phyloP scores from a whole-genome alignment of 1,140 invertebrate genomes.

The Anagrus nilaparvatae region DNA sequence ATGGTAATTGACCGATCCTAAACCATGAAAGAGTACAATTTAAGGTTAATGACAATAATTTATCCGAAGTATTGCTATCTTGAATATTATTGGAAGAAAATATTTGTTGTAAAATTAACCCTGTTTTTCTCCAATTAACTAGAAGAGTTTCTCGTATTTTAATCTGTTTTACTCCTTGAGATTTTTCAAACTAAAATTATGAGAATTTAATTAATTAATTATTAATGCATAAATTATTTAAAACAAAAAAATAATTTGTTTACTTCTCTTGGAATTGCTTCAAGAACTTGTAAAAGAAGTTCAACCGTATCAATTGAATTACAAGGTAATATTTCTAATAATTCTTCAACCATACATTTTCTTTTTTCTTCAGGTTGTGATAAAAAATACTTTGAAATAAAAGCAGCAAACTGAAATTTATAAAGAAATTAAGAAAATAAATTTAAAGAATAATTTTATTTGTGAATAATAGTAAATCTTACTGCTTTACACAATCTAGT shows the following conservation, averaged over 20 bases:
- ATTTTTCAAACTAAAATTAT: slow-evolving; percentile 30
- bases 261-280: slow-evolving; percentile 75
- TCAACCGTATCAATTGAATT: slow-evolving; percentile 24
- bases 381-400: slow-evolving; percentile 24
- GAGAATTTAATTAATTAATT: slow-evolving; percentile 9
- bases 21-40: slow-evolving; percentile 35
- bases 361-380: slow-evolving; percentile 16
- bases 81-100: slow-evolving; percentile 27
- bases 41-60: slow-evolving; percentile 26
- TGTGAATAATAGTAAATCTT: slow-evolving; percentile 23
- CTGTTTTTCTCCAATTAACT: slow-evolving; percentile 30
- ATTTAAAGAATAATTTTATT: slow-evolving; percentile 2
- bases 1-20: slow-evolving; percentile 26
- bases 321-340: slow-evolving; percentile 31
- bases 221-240: background rate
- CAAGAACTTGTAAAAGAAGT: slow-evolving; percentile 45
- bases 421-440: slow-evolving; percentile 3
- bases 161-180: slow-evolving; percentile 13
- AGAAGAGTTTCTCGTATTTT: slow-evolving; percentile 21
- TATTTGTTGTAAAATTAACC: slow-evolving; percentile 31
- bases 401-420: slow-evolving; percentile 33
- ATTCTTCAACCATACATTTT: slow-evolving; percentile 30
- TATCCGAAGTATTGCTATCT: slow-evolving; percentile 16
- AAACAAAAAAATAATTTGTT: slow-evolving; percentile 15
- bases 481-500: slow-evolving; percentile 81